Base-by-base conservation (phyloP, 2,888 invertebrate species). In the Dasysyrphus albostriatus region DNA sequence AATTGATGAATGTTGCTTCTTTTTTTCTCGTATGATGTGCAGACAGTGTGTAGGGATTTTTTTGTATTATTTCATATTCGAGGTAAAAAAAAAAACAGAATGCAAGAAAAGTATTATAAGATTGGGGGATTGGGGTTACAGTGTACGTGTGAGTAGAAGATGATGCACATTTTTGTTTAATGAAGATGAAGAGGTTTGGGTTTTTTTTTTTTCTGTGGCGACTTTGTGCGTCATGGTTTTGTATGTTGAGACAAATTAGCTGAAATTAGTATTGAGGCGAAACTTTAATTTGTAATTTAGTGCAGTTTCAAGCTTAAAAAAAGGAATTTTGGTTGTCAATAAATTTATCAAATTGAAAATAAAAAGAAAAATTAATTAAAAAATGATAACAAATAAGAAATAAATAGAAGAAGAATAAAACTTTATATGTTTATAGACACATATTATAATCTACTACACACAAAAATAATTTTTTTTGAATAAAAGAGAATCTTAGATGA, bases 121-220 rank as follows among this genome's bases (percentile, higher is more conserved):
- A 82, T 77, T 44, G 77, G 37, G 81, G 49, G 24, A 85, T 85
- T 75, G 85, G 14, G 87, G 87, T 87, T 83, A 87, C 51, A 39
- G 49, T 19, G 49, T n/a, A 70, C 59, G 69, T 61, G 59, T 65
- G 74, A 67, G 73, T 65, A 44, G 58, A 75, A 72, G 70, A 84
- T 75, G 80, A 75, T 78, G 83, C 82, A 82, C 49, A 76, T 56
- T 63, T 74, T 61, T 65, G 54, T 19, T 63, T 72, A 59, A 80
- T 72, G 75, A 76, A 84, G 81, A 84, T 73, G 59, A 81, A 75
- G 67, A 34, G 29, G 32, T 81, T 75, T 3, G 19, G 24, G 10
- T 54, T 67, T 56, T 72, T 75, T 58, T 29, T 34, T 24, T 24
- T 24, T 24, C 24, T 61, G 12, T 65, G 49, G 67, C 19, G 34